Base-by-base conservation (phyloP, 2,797 vertebrate species). In the Falco novaeseelandiae region DNA sequence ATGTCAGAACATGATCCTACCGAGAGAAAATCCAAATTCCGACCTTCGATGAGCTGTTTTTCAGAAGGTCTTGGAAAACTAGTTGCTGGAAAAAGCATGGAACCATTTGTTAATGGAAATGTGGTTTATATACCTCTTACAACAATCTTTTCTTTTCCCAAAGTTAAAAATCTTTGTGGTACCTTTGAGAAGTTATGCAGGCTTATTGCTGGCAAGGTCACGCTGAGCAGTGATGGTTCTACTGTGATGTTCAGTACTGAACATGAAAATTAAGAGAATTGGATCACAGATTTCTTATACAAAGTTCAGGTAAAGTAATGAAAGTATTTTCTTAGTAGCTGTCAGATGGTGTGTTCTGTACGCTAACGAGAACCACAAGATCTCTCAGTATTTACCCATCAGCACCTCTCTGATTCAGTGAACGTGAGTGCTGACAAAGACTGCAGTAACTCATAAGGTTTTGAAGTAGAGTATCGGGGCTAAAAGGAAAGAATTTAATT, bases 91-190 rank as follows among this genome's bases (percentile, higher is more conserved):
- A 92, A 87, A 85, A 51, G 51, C 54, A 87, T 85, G 44, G 93
- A 97, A 21, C 96, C 98, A 9, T 98, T 97, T 92, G 90, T 96
- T 62, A 65, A 88, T 46, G 97, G 90, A 62, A 96, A 97, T 66
- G 97, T 72, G 57, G 96, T 99, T 74, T 98, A 97, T 17, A 93
- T 99, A 23, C 99, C 99, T 59, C 98, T 99, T 92, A 62, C 17
- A 77, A 95, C 97, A 62, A 95, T 99, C 36, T 99, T 99, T 93
- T 97, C 98, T 58, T 95, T 97, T 72, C 98, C 99, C 51, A 99
- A 97, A 96, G 95, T 99, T 88, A 97, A 90, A 19, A 86, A 76
- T 10, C 96, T 99, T 49, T 99, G 99, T 87, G 98, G 98, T 34
- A 98, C 91, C 12, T 78, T 99, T 8, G 91, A 95, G 67, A 97